Conservation (phyloP, 2,113 vertebrate genomes). For the Aptenodytes forsteri region DNA sequence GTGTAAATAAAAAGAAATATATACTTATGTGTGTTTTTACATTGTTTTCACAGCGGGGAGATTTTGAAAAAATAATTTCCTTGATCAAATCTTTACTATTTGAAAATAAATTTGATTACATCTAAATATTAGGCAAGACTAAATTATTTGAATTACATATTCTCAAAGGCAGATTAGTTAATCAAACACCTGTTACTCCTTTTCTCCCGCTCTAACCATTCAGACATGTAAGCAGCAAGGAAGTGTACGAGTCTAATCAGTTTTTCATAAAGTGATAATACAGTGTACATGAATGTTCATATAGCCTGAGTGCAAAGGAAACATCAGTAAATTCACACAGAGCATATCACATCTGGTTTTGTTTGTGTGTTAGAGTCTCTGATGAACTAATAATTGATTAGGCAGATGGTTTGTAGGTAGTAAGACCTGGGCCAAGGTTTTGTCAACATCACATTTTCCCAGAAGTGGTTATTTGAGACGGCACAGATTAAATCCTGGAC, state of each 20-base stretch:
- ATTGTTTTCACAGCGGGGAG: neutral
- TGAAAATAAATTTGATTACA: neutral
- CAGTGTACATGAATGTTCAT: neutral
- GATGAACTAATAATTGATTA: slow-evolving; percentile 34
- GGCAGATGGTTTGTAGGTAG: neutral
- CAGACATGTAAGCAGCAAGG: neutral
- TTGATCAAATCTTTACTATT: neutral
- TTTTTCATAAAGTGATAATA: neutral
- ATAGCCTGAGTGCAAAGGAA: neutral
- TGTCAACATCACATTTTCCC: neutral
- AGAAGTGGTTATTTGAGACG: neutral
- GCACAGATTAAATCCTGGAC: neutral
- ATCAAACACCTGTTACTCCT: neutral
- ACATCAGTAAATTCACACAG: neutral
- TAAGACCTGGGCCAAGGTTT: neutral
- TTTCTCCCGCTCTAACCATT: neutral
- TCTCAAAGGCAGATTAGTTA: neutral
- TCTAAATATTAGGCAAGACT: neutral
- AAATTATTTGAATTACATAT: neutral
- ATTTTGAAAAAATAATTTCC: neutral
- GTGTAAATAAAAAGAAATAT: neutral
- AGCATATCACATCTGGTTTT: neutral
- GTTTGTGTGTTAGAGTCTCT: neutral
- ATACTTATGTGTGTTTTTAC: neutral
- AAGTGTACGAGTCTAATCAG: neutral